These are phyloP conservation scores for Triplophysa siluroides DNA, from an alignment of 2,113 vertebrate genomes.

Conservation along the genomic window DNA sequence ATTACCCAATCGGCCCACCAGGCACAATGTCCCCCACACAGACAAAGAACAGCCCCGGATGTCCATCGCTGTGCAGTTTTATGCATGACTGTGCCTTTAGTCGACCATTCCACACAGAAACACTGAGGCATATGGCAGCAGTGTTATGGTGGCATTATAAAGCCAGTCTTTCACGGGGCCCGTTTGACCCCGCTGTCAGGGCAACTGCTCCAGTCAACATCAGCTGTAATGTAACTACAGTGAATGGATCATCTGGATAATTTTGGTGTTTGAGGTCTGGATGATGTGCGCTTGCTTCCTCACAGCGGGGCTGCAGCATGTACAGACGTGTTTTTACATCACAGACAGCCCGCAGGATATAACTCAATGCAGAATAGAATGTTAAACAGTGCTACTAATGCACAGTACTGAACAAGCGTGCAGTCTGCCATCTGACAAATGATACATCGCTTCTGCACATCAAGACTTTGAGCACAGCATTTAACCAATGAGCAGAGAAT, in stretches of 20 bases:
- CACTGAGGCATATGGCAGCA: slow-evolving; percentile 22
- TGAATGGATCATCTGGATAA: neutral
- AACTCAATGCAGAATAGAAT: neutral
- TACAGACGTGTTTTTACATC: neutral
- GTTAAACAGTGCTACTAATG: neutral
- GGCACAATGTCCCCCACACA: slow-evolving; percentile 58
- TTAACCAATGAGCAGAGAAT: neutral
- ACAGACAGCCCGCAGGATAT: neutral
- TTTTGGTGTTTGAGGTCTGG: neutral
- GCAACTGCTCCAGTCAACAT: neutral
- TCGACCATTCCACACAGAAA: slow-evolving; percentile 34
- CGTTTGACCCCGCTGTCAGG: neutral
- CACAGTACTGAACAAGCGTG: neutral
- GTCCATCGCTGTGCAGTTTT: slow-evolving; percentile 65
- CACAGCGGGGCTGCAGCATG: neutral
- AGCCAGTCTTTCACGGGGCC: neutral
- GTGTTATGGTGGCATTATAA: neutral
- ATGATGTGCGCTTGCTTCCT: neutral
- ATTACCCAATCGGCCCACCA: slow-evolving; percentile 69
- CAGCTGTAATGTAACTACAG: neutral
- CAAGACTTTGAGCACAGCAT: neutral
- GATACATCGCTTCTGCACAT: neutral
- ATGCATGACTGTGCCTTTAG: slow-evolving; percentile 74
- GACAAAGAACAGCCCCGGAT: slow-evolving; percentile 58
- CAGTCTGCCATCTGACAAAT: slow-evolving; percentile 14